Conservation (phyloP, 2,888 invertebrate species). For the Elgonia sp. region DNA sequence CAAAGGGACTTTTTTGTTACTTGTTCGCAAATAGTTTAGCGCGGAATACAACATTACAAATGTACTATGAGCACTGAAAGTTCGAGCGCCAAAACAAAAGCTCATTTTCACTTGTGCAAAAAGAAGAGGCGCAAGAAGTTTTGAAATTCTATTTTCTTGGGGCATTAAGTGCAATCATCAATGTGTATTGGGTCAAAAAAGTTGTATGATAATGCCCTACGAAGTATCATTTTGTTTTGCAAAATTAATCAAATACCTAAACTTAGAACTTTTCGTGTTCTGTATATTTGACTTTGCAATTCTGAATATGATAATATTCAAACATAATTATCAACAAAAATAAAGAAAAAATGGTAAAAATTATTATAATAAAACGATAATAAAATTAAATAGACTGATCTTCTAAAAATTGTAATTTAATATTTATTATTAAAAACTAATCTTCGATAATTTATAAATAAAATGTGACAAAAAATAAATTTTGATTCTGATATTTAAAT, state of each 20-base stretch:
- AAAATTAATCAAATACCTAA: not conserved
- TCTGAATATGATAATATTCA: too few relatives aligned
- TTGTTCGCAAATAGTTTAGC: constrained; percentile 9
- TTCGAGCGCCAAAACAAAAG: constrained; percentile 10
- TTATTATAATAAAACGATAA: too few relatives aligned
- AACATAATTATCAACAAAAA: too few relatives aligned
- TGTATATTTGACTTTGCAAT: too few relatives aligned
- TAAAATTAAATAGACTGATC: too few relatives aligned
- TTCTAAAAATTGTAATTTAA: not conserved
- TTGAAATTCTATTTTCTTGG: constrained; percentile 18
- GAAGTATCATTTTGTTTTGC: not conserved
- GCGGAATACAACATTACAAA: constrained; percentile 7
- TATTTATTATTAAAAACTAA: too few relatives aligned
- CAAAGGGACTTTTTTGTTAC: not conserved
- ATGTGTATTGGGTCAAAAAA: not conserved
- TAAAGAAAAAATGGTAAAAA: too few relatives aligned
- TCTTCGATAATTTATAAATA: too few relatives aligned
- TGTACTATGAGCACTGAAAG: not conserved
- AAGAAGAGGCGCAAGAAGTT: constrained; percentile 4
- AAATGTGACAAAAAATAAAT: too few relatives aligned
- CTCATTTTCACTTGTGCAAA: constrained; percentile 21
- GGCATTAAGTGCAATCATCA: not conserved
- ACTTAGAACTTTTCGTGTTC: too few relatives aligned
- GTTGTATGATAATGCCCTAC: not conserved
- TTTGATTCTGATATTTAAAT: too few relatives aligned